These are phyloP conservation scores for Drosophila acutilabella DNA, from an alignment of 2,888 invertebrate species.

Conservation along the genomic window DNA sequence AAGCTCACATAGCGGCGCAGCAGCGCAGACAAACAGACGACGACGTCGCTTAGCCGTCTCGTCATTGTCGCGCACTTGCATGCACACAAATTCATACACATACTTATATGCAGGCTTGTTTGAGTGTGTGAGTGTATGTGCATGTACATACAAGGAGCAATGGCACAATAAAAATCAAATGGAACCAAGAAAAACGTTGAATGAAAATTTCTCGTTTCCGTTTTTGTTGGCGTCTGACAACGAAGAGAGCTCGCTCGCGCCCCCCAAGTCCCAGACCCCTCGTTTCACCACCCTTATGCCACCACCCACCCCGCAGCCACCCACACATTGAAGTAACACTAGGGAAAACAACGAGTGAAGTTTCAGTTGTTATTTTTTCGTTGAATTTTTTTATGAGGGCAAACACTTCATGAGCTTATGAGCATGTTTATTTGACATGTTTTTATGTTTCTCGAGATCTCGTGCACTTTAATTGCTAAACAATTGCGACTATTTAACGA, in stretches of 20 bases:
- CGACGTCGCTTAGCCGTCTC: slow-evolving; percentile 53
- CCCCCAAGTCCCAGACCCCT: slow-evolving; percentile 14
- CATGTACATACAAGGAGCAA: slow-evolving; percentile 55
- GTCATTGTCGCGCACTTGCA: slow-evolving; percentile 32
- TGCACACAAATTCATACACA: not conserved
- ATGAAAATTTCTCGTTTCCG: slow-evolving; percentile 64
- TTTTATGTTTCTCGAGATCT: slow-evolving; percentile 3
- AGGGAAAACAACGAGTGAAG: slow-evolving; percentile 10
- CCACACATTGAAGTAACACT: slow-evolving; percentile 18
- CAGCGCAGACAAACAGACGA: slow-evolving; percentile 39
- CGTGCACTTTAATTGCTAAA: slow-evolving; percentile 40
- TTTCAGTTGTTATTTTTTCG: slow-evolving; percentile 6
- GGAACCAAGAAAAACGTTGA: slow-evolving; percentile 53
- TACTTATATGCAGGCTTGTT: not conserved
- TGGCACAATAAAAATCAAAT: slow-evolving; percentile 62
- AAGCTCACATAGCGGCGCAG: slow-evolving; percentile 31
- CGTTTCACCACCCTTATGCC: slow-evolving; percentile 1
- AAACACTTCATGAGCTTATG: slow-evolving; percentile 13
- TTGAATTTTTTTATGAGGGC: slow-evolving; percentile 24
- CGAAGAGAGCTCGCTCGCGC: slow-evolving; percentile 17
- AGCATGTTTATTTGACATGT: slow-evolving; percentile 26
- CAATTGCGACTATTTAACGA: slow-evolving; percentile 48
- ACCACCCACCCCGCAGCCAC: slow-evolving; percentile 12
- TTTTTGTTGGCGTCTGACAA: slow-evolving; percentile 34
- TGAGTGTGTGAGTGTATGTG: not conserved